Evolutionary conservation across 2,888 invertebrate genomes (phyloP).

Genomic region (Bruchidius siliquastri): DNA sequence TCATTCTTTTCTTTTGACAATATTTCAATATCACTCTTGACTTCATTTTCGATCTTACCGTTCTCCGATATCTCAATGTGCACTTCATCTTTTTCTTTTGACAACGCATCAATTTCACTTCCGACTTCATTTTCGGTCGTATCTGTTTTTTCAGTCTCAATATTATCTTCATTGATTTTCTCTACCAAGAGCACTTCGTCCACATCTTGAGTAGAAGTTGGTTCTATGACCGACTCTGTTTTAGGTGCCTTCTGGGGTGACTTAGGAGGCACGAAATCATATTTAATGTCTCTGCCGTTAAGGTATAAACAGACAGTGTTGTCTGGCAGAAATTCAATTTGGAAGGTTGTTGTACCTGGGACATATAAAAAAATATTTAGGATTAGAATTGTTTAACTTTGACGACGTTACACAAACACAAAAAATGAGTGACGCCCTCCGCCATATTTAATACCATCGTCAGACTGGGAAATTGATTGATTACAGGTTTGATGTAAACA

Average conservation of each 20-base stretch:
- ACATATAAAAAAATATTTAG: not conserved
- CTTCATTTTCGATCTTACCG: too few relatives aligned
- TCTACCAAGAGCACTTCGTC: not conserved
- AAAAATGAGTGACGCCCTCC: too few relatives aligned
- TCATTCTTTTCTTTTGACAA: too few relatives aligned
- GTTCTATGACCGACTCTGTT: not conserved
- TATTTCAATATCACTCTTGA: too few relatives aligned
- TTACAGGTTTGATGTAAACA: too few relatives aligned
- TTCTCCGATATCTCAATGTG: too few relatives aligned
- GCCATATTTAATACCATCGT: too few relatives aligned
- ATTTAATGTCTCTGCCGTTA: conserved; percentile 34
- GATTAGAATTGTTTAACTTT: not conserved
- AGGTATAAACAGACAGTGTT: conserved; percentile 34
- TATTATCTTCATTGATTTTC: not conserved
- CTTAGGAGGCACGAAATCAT: not conserved
- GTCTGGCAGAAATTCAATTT: conserved; percentile 35
- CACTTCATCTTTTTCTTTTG: too few relatives aligned
- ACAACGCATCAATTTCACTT: too few relatives aligned
- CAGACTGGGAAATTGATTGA: too few relatives aligned
- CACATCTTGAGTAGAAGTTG: not conserved
- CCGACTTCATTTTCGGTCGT: not conserved
- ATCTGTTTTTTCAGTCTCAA: not conserved
- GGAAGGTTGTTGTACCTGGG: conserved; percentile 31
- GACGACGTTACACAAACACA: too few relatives aligned
- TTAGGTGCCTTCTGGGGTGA: not conserved